A percentile compares a stretch with the other conserved stretches of the same genome.
Conservation (phyloP, 1,140 invertebrate genomes). For the Gonatopus flavifemur region DNA sequence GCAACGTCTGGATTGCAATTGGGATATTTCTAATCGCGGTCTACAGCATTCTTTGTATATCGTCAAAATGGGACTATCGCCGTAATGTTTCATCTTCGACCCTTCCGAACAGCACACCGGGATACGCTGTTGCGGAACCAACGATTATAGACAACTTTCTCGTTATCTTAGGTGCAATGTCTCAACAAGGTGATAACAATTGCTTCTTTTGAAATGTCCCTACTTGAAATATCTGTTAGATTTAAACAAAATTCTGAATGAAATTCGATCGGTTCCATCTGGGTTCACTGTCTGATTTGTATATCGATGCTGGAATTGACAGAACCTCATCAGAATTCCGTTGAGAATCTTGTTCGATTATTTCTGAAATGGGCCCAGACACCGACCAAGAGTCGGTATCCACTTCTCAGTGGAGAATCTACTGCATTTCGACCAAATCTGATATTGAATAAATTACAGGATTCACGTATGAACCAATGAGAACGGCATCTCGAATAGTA, state of each 20-base stretch:
- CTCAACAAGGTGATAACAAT: constrained; percentile 43
- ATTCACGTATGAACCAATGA: constrained; percentile 35
- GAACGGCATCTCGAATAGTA: constrained; percentile 36
- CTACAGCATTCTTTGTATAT: constrained; percentile 46
- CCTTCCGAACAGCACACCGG: too few species aligned
- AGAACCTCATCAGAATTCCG: neutral
- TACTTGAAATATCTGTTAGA: too few species aligned
- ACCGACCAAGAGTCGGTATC: too few species aligned
- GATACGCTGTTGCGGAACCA: constrained; percentile 17
- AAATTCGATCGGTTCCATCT: too few species aligned
- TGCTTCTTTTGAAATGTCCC: neutral
- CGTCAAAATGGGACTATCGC: constrained; percentile 51
- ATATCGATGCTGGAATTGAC: neutral
- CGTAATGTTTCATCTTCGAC: neutral
- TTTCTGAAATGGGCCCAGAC: too few species aligned
- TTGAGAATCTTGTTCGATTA: neutral
- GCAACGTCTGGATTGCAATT: constrained; percentile 62
- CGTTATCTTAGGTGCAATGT: constrained; percentile 36
- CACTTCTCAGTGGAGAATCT: too few species aligned
- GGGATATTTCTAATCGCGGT: constrained; percentile 54
- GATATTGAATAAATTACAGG: constrained; percentile 21
- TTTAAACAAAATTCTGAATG: too few species aligned
- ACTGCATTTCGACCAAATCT: too few species aligned
- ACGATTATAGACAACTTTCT: constrained; percentile 38
- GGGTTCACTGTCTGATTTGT: too few species aligned